Conservation (phyloP, 2,113 vertebrate genomes). For the Bettongia penicillata region DNA sequence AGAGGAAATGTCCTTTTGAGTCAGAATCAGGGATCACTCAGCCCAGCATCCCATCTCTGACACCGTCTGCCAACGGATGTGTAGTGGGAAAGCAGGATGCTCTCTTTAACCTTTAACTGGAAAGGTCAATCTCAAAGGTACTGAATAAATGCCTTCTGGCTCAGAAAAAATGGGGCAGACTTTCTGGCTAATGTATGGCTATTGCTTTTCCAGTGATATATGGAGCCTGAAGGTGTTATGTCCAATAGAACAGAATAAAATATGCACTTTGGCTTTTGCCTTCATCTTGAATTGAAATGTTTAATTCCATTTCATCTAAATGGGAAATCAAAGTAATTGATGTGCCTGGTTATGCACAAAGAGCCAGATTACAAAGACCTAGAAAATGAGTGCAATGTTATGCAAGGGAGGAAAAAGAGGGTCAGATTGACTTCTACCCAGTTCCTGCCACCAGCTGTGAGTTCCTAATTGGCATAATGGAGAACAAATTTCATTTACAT, state of each 20-base stretch:
- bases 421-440: background rate
- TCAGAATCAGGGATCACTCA: background rate
- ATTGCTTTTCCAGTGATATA: background rate
- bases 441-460: background rate
- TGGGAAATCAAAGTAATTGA: background rate
- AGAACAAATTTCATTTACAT: background rate
- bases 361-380: background rate
- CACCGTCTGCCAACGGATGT: background rate
- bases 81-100: background rate
- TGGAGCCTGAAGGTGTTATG: background rate
- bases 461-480: background rate
- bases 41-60: background rate
- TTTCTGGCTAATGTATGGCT: background rate
- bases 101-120: background rate
- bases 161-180: background rate
- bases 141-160: background rate
- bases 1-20: background rate
- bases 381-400: background rate
- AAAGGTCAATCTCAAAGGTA: background rate
- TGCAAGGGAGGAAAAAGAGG: background rate
- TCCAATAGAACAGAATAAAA: background rate
- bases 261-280: background rate
- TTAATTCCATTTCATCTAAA: background rate
- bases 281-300: background rate
- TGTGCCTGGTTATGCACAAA: background rate